Evolutionary conservation across 2,888 invertebrate species (phyloP).

Genomic region (Argyresthia albistria): DNA sequence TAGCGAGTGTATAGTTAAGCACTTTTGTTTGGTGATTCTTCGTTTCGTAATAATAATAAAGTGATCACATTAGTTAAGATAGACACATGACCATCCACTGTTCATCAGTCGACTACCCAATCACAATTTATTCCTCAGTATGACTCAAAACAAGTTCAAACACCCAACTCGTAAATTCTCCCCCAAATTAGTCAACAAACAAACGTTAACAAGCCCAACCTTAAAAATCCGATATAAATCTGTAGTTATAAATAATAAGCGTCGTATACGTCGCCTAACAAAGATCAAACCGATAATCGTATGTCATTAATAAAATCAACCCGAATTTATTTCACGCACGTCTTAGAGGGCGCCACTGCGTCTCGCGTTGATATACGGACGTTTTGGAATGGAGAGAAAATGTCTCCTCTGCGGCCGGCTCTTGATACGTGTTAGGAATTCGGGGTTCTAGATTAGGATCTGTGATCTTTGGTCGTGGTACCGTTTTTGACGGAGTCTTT

Average conservation of each 20-base stretch:
- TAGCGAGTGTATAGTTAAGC: too few relatives aligned
- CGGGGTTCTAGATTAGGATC: neutral
- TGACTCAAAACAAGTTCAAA: too few relatives aligned
- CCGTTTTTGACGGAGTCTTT: neutral
- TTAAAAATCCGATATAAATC: constrained; percentile 37
- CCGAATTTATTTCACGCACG: constrained; percentile 47
- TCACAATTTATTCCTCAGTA: too few relatives aligned
- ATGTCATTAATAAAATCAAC: constrained; percentile 65
- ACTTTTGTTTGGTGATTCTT: too few relatives aligned
- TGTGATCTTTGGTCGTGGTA: neutral
- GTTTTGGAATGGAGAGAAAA: neutral
- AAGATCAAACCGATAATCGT: constrained; percentile 51
- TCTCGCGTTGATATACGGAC: constrained; percentile 23
- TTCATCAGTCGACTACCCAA: too few relatives aligned
- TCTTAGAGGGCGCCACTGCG: constrained; percentile 49
- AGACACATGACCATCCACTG: too few relatives aligned
- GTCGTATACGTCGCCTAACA: constrained; percentile 47
- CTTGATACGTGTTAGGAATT: neutral
- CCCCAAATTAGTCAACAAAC: constrained; percentile 1
- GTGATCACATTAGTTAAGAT: too few relatives aligned
- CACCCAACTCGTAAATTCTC: constrained; percentile 2
- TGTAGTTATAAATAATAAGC: constrained; percentile 63
- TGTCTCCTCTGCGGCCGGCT: neutral
- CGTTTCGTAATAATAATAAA: too few relatives aligned
- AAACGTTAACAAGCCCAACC: constrained; percentile 29